Percentiles rank a stretch among this genome's conserved stretches.
These are phyloP conservation scores for Muscicapa comitata DNA, from an alignment of 2,797 vertebrate genomes.

Conservation along the genomic window DNA sequence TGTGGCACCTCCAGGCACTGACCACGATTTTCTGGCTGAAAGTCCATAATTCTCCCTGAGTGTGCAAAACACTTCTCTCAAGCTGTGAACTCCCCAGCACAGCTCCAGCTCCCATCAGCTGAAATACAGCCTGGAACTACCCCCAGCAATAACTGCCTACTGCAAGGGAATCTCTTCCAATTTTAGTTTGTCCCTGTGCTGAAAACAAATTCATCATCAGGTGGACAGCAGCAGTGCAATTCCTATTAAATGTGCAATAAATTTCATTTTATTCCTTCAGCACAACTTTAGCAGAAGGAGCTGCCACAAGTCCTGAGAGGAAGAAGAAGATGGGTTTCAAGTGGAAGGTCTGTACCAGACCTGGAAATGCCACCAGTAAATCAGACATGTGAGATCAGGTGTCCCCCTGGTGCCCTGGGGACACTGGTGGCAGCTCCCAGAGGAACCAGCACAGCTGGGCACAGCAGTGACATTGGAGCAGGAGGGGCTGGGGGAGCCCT, in stretches of 20 bases:
- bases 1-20: not conserved
- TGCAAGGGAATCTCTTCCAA: not conserved
- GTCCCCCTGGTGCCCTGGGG: not conserved
- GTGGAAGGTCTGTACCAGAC: not conserved
- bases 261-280: not conserved
- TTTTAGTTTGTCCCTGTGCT: not conserved
- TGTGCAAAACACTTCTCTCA: not conserved
- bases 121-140: not conserved
- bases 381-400: not conserved
- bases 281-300: not conserved
- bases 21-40: rapidly evolving
- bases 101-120: not conserved
- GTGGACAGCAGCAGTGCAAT: not conserved
- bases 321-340: not conserved
- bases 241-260: not conserved
- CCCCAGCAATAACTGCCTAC: not conserved
- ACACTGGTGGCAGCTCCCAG: rapidly evolving
- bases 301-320: not conserved
- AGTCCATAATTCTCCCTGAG: not conserved
- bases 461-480: not conserved
- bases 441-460: not conserved
- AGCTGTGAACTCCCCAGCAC: not conserved
- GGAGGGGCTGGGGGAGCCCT: not conserved
- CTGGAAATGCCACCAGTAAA: not conserved
- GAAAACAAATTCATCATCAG: not conserved